Conservation (phyloP, 2,888 invertebrate species). For the Seira ritae region DNA sequence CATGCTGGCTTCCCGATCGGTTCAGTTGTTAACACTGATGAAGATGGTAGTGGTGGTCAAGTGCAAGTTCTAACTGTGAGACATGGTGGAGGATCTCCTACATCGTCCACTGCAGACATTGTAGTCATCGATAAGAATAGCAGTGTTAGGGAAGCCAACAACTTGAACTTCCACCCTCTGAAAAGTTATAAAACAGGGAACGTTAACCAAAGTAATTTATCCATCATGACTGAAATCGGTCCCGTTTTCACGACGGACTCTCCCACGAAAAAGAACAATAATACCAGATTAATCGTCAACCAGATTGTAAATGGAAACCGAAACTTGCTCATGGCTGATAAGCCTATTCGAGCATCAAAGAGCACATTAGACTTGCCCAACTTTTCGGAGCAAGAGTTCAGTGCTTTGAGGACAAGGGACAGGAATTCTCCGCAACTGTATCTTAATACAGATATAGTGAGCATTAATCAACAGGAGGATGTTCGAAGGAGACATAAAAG, state of each 20-base stretch:
- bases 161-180: constrained; percentile 50
- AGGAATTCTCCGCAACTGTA: not conserved
- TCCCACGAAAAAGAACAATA: not conserved
- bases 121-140: too few species aligned
- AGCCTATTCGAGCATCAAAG: constrained; percentile 52
- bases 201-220: constrained; percentile 45
- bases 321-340: constrained; percentile 33
- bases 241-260: constrained; percentile 41
- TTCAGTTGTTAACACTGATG: constrained; percentile 10
- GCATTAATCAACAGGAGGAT: too few species aligned
- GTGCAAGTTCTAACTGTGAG: too few species aligned
- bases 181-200: constrained; percentile 58
- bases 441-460: not conserved
- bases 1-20: constrained; percentile 33
- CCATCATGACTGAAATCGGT: constrained; percentile 56
- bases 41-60: not conserved
- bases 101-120: too few species aligned
- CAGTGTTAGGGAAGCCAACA: not conserved
- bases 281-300: not conserved
- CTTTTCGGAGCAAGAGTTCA: constrained; percentile 27
- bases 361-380: constrained; percentile 52
- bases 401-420: not conserved
- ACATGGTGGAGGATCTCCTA: constrained; percentile 23
- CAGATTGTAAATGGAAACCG: not conserved
- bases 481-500: constrained; percentile 25